phyloP scores from a whole-genome alignment of 2,888 invertebrate genomes.

The Seira sanloemensis region DNA sequence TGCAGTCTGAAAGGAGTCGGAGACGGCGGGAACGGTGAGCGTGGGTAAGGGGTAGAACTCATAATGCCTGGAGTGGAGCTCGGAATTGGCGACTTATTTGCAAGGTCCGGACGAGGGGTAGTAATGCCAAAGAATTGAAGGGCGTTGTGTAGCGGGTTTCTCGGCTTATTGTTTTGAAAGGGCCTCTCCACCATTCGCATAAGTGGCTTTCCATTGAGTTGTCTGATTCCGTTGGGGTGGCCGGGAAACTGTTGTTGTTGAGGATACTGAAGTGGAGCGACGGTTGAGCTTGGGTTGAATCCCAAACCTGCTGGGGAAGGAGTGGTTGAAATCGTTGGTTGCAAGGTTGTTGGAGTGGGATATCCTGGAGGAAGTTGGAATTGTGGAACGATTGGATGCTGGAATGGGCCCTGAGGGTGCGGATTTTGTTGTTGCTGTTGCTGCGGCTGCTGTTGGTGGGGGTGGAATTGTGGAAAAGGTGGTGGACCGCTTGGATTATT shows the following conservation, averaged over 20 bases:
- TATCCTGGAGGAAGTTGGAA: constrained; percentile 33
- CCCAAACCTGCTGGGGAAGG: not conserved
- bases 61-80: constrained; percentile 33
- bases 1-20: constrained; percentile 36
- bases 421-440: constrained; percentile 31
- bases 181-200: constrained; percentile 44
- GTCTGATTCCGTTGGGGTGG: constrained; percentile 22
- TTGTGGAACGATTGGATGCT: constrained; percentile 43
- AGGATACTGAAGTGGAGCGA: not conserved
- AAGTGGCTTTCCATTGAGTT: constrained; percentile 31
- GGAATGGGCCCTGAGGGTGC: constrained; percentile 33
- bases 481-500: constrained; percentile 23
- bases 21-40: constrained; percentile 20
- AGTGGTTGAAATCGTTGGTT: not conserved
- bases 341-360: constrained; percentile 21
- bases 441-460: not conserved
- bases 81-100: constrained; percentile 26
- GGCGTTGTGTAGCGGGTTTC: constrained; percentile 69
- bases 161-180: constrained; percentile 26
- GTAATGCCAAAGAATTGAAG: constrained; percentile 70
- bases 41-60: constrained; percentile 45
- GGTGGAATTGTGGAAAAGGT: not conserved
- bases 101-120: constrained; percentile 65
- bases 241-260: constrained; percentile 23
- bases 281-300: constrained; percentile 43